Base-by-base conservation (phyloP, 2,113 vertebrate genomes). In the Nicator chloris region DNA sequence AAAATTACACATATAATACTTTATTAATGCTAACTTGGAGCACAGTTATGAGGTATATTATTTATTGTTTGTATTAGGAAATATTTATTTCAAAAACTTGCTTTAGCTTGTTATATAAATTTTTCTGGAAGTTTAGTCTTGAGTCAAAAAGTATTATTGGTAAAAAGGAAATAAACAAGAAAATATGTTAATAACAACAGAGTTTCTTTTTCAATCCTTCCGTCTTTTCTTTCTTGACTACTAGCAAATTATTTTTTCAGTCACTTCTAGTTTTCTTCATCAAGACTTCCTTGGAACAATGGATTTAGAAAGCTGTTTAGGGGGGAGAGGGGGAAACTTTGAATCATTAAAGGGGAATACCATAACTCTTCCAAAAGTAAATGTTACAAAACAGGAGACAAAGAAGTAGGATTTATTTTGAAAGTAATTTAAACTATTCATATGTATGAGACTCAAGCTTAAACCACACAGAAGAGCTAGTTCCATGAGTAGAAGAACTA, bases 21-120 rank as follows among this genome's bases (percentile, higher is more conserved):
- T 97, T 95, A 96, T 97, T 97, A 96, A 97, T 95, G 82, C 50
- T 92, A 95, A 92, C 63, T 87, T 49, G 72, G 60, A 94, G 82
- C 54, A 28, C 56, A 92, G 79, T 95, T 95, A 93, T 73, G 39
- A 26, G 49, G 56, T 59, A 45, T 50, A 85, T 94, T 86, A 95
- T 64, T 83, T 79, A 81, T 85, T 84, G 22, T 68, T 94, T 94
- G 90, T 73, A 93, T 87, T 90, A 64, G 42, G 76, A 60, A 60
- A 37, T 22, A 88, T 93, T 90, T 78, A 64, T 69, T 92, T 40
- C 27, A 85, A 72, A 88, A 82, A 78, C 13, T 78, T 57, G 13
- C 11, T 92, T 82, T 26, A 28, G 8, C 84, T 31, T 61, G 24
- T 69, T 60, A 91, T 44, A 76, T 44, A 17, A 27, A 39, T 9